Percentiles rank a stretch among this genome's conserved stretches.
Conservation (phyloP, 1,140 invertebrate genomes). For the Gryllus bimaculatus region DNA sequence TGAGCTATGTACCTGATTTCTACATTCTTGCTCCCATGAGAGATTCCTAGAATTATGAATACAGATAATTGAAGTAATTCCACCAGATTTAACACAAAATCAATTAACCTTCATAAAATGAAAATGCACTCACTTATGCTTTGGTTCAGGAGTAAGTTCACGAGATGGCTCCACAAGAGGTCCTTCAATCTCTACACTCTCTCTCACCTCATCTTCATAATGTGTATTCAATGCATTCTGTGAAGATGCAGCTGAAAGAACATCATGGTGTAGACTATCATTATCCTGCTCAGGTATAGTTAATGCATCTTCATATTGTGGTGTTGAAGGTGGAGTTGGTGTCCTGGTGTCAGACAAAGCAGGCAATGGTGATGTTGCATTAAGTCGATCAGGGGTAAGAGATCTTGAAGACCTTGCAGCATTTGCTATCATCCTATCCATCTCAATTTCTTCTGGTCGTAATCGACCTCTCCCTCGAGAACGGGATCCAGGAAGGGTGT, state of each 20-base stretch:
- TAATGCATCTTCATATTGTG: neutral
- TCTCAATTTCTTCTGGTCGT: slow-evolving; percentile 36
- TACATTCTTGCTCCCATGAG: neutral
- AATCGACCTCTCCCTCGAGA: slow-evolving; percentile 41
- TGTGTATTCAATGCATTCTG: too few relatives aligned
- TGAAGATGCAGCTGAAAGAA: too few relatives aligned
- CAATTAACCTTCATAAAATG: too few relatives aligned
- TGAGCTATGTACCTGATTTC: neutral
- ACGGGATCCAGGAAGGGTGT: slow-evolving; percentile 37
- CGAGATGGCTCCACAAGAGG: too few relatives aligned
- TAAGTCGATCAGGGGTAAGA: slow-evolving; percentile 39
- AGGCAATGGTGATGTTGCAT: slow-evolving; percentile 14
- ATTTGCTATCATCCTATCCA: slow-evolving; percentile 21
- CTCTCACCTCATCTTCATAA: too few relatives aligned
- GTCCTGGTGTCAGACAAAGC: neutral
- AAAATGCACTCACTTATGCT: neutral
- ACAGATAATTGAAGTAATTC: too few relatives aligned
- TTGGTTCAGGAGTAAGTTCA: neutral
- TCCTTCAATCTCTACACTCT: too few relatives aligned
- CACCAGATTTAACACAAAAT: too few relatives aligned
- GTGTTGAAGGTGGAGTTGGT: neutral
- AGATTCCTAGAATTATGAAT: neutral
- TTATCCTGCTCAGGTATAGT: neutral
- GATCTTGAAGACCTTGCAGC: slow-evolving; percentile 32
- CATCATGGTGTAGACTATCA: neutral